Conservation (phyloP, 2,113 vertebrate species). For the Mirounga angustirostris region DNA sequence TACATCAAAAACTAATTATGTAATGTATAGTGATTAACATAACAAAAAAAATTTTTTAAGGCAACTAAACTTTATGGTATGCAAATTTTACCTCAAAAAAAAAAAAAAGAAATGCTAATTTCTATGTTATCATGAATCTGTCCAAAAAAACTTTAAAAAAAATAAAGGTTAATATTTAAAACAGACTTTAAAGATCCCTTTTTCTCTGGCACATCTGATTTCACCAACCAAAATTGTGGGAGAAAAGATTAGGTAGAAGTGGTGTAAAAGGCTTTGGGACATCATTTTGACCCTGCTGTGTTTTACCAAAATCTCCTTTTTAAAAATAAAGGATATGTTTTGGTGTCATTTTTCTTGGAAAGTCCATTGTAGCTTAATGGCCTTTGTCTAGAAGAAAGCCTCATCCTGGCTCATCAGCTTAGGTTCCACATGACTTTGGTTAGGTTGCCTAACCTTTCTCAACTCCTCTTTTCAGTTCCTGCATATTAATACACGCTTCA, state of each 20-base stretch:
- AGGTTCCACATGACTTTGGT: not conserved
- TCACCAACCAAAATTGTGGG: not conserved
- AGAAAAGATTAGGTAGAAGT: not conserved
- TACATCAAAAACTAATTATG: too few relatives aligned
- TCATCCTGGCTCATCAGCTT: not conserved
- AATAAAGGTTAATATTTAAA: not conserved
- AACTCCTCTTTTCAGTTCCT: not conserved
- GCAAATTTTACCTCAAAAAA: not conserved
- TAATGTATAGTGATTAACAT: too few relatives aligned
- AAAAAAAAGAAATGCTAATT: slow-evolving; percentile 37
- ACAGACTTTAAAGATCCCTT: not conserved
- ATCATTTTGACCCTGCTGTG: not conserved
- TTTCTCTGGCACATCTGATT: not conserved
- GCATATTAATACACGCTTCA: not conserved
- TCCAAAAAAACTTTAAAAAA: not conserved
- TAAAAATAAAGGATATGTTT: not conserved
- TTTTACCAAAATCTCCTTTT: slow-evolving; percentile 44
- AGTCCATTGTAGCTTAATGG: not conserved
- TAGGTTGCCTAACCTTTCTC: not conserved
- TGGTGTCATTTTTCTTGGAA: not conserved
- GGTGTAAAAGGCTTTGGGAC: not conserved
- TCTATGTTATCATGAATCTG: slow-evolving; percentile 34
- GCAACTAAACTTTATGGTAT: too few relatives aligned
- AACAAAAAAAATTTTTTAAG: too few relatives aligned
- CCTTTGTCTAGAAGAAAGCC: not conserved